A percentile compares a stretch with the other conserved stretches of the same genome.
phyloP scores from a whole-genome alignment of 2,888 invertebrate genomes.

The Bursaphelenchus okinawaensis region DNA sequence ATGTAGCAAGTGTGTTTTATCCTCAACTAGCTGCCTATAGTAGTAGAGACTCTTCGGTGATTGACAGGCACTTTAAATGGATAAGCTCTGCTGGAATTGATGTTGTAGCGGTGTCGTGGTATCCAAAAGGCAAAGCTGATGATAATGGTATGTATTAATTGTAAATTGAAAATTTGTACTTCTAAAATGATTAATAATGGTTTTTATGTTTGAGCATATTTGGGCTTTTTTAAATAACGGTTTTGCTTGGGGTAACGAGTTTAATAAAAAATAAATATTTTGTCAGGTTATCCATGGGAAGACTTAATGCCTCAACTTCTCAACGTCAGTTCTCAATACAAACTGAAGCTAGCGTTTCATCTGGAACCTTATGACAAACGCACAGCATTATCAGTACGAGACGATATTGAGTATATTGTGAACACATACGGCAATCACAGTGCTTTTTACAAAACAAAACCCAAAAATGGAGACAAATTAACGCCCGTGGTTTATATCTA shows the following conservation, averaged over 20 bases:
- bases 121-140: constrained; percentile 57
- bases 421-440: constrained; percentile 60
- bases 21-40: constrained; percentile 64
- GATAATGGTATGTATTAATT: constrained; percentile 23
- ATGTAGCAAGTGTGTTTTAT: constrained; percentile 64
- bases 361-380: constrained; percentile 62
- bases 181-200: too few relatives aligned
- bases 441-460: constrained; percentile 62
- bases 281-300: constrained; percentile 30
- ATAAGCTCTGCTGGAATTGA: constrained; percentile 65
- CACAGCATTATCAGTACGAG: constrained; percentile 44
- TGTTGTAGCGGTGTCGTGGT: constrained; percentile 65
- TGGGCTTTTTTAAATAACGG: not conserved
- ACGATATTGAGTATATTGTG: constrained; percentile 59
- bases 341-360: constrained; percentile 59
- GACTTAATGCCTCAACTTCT: constrained; percentile 45
- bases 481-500: constrained; percentile 67
- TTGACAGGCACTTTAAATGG: constrained; percentile 66
- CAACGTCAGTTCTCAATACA: constrained; percentile 55
- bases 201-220: too few relatives aligned
- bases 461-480: constrained; percentile 16
- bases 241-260: not conserved
- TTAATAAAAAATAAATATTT: not conserved
- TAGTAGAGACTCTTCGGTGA: constrained; percentile 28
- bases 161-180: too few relatives aligned